A percentile compares a stretch with the other conserved stretches of the same genome.
Evolutionary conservation across 2,113 vertebrate genomes (phyloP).

Genomic region (Mus spicilegus): DNA sequence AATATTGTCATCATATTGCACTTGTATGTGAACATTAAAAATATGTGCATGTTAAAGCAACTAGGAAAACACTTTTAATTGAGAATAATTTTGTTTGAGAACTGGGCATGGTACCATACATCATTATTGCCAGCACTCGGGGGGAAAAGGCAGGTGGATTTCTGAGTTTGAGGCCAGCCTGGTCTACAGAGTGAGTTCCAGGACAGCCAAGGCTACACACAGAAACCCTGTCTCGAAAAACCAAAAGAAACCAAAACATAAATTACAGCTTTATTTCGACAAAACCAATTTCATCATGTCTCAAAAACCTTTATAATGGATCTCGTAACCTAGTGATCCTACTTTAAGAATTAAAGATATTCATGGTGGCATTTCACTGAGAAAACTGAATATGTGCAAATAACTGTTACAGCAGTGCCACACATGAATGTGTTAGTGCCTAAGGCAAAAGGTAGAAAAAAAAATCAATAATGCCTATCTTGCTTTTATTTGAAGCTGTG

Average conservation of each 20-base stretch:
- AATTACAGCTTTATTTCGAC: neutral
- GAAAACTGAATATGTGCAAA: conserved; percentile 28
- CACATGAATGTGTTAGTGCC: conserved; percentile 15
- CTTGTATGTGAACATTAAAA: conserved; percentile 54
- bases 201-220: neutral
- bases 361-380: neutral
- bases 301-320: conserved; percentile 42
- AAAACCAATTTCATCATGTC: neutral
- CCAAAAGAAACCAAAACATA: neutral
- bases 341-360: conserved; percentile 37
- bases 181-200: neutral
- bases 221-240: neutral
- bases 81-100: neutral
- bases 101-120: neutral
- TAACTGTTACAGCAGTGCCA: neutral
- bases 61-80: conserved; percentile 51
- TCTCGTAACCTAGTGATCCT: conserved; percentile 26
- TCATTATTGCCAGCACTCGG: neutral
- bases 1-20: conserved; percentile 40
- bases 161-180: neutral
- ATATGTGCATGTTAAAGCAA: conserved; percentile 15
- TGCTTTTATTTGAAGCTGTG: conserved; percentile 46
- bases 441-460: conserved; percentile 22
- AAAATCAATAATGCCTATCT: neutral
- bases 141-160: neutral